Evolutionary conservation across 2,888 invertebrate genomes (phyloP).

Genomic region (Dicycla oo): DNA sequence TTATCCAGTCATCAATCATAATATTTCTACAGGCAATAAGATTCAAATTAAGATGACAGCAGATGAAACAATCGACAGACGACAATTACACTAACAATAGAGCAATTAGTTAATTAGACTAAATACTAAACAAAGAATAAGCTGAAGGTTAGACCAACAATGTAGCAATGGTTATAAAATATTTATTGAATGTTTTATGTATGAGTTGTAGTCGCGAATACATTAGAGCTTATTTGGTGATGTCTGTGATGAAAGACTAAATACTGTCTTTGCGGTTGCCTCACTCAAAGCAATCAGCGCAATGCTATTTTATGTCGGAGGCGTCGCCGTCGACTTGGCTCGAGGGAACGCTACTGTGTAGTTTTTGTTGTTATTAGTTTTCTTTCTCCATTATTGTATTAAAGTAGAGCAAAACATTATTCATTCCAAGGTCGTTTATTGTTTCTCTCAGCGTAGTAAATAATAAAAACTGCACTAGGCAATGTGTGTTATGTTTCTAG

Average conservation of each 20-base stretch:
- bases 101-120: slow-evolving; percentile 81
- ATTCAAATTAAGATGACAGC: slow-evolving; percentile 46
- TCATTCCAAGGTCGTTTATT: slow-evolving; percentile 60
- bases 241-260: slow-evolving; percentile 81
- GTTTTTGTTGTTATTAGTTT: slow-evolving; percentile 62
- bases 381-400: slow-evolving; percentile 51
- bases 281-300: slow-evolving; percentile 73
- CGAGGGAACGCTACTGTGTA: slow-evolving; percentile 65
- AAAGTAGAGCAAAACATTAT: slow-evolving; percentile 62
- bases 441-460: slow-evolving; percentile 59
- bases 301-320: slow-evolving; percentile 72
- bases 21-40: slow-evolving; percentile 25
- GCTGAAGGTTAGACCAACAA: slow-evolving; percentile 72
- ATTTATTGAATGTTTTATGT: slow-evolving; percentile 70
- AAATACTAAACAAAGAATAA: slow-evolving; percentile 79
- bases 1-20: slow-evolving; percentile 50
- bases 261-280: slow-evolving; percentile 79
- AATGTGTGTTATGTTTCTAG: slow-evolving; percentile 43
- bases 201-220: slow-evolving; percentile 74
- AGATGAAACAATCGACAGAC: slow-evolving; percentile 52
- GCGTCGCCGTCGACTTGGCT: slow-evolving; percentile 75
- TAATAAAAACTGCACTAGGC: slow-evolving; percentile 49
- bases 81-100: slow-evolving; percentile 73
- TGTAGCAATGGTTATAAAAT: slow-evolving; percentile 64
- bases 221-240: slow-evolving; percentile 79